phyloP scores from a whole-genome alignment of 2,888 invertebrate species.

The Gortyna flavago region DNA sequence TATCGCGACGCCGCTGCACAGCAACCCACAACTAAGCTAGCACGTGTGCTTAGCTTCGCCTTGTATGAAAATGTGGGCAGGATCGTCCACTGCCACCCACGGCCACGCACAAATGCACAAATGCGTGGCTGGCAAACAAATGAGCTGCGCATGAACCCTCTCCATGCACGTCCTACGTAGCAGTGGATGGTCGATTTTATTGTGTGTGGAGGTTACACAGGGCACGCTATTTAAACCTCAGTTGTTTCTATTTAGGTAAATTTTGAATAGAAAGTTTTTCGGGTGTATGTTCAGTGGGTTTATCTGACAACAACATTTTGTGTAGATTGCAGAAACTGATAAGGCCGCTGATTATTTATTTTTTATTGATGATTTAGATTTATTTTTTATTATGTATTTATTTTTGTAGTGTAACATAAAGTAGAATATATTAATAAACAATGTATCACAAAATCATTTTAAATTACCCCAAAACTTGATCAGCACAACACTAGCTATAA shows the following conservation, averaged over 20 bases:
- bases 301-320: not conserved
- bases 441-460: not conserved
- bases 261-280: too few relatives aligned
- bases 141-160: too few relatives aligned
- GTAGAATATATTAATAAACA: too few relatives aligned
- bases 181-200: not conserved
- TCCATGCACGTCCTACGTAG: not conserved
- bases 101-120: not conserved
- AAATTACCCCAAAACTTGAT: not conserved
- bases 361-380: too few relatives aligned
- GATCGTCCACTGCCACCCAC: too few relatives aligned
- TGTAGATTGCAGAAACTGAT: too few relatives aligned
- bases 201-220: not conserved
- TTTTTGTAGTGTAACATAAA: too few relatives aligned
- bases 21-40: too few relatives aligned
- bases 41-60: not conserved
- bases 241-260: not conserved
- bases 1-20: not conserved
- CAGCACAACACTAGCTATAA: not conserved
- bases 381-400: too few relatives aligned
- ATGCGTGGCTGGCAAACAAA: not conserved
- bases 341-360: too few relatives aligned
- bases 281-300: not conserved
- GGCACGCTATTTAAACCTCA: constrained; percentile 32
- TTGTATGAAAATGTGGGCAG: not conserved